A percentile compares a stretch with the other conserved stretches of the same genome.
Evolutionary conservation across 2,888 invertebrate genomes (phyloP).

Genomic region (Unio delphinus): DNA sequence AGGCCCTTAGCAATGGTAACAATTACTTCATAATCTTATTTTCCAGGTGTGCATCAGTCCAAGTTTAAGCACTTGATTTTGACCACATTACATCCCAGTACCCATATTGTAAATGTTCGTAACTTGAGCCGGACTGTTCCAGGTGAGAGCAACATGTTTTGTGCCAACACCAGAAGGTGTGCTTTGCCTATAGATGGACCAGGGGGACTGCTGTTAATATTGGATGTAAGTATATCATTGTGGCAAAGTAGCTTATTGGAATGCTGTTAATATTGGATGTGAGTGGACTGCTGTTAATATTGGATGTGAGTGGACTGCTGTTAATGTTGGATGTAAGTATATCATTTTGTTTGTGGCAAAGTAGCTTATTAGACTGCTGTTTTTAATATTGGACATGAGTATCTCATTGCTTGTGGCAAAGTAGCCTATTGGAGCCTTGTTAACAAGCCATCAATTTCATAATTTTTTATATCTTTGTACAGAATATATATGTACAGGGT

Average conservation of each 20-base stretch:
- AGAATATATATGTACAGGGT: background rate
- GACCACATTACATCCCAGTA: slow-evolving; percentile 89
- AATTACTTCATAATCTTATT: background rate
- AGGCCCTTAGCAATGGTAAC: too few relatives aligned
- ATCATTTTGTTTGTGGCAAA: too few relatives aligned
- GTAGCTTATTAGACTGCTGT: slow-evolving; percentile 78
- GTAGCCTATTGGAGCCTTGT: background rate
- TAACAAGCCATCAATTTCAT: background rate
- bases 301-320: too few relatives aligned
- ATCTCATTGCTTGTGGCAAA: background rate
- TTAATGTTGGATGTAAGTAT: too few relatives aligned
- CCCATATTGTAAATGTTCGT: slow-evolving; percentile 91
- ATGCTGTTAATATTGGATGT: background rate
- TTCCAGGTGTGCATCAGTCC: slow-evolving; percentile 81
- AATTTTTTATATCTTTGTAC: background rate
- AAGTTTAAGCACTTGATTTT: slow-evolving; percentile 95
- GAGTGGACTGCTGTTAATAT: background rate
- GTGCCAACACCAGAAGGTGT: slow-evolving; percentile 88
- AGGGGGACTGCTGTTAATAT: slow-evolving; percentile 90
- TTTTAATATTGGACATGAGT: slow-evolving; percentile 80
- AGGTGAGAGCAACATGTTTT: slow-evolving; percentile 94
- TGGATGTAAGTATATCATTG: slow-evolving; percentile 75
- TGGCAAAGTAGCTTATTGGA: background rate
- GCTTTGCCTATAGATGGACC: slow-evolving; percentile 92
- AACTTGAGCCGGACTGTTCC: slow-evolving; percentile 92